Evolutionary conservation across 2,797 vertebrate genomes (phyloP).

Genomic region (Mycteria americana): DNA sequence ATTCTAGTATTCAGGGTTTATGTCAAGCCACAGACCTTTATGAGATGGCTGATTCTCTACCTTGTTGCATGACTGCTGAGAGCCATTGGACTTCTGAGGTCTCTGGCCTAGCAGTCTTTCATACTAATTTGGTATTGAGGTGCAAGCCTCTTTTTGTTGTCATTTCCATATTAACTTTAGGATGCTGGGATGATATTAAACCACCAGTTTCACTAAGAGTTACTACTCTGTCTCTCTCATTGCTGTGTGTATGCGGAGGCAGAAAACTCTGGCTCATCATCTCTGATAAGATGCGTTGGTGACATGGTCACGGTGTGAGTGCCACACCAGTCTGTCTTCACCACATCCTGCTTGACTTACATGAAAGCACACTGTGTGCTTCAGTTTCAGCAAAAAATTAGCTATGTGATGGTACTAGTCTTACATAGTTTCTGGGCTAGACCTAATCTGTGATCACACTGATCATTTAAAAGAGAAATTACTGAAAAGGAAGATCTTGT

Average conservation of each 20-base stretch:
- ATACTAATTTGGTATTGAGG: fast-evolving
- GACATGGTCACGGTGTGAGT: neutral
- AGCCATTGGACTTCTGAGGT: neutral
- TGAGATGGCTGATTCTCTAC: neutral
- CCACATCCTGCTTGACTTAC: neutral
- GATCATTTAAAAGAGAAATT: neutral
- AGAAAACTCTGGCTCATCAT: neutral
- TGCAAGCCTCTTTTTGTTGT: neutral
- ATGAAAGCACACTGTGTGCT: neutral
- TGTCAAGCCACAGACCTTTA: neutral
- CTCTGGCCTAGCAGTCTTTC: neutral
- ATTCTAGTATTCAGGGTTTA: neutral
- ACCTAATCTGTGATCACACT: neutral
- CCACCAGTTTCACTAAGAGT: neutral
- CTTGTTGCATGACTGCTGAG: neutral
- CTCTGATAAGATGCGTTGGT: neutral
- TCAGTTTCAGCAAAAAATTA: neutral
- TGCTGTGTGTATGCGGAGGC: neutral
- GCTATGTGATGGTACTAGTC: neutral
- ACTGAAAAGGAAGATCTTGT: neutral
- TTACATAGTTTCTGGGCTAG: neutral
- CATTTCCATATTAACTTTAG: neutral
- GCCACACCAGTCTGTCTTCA: neutral
- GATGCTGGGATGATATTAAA: neutral
- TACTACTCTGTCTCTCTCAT: neutral